Conservation (phyloP, 2,888 invertebrate species). For the Microdon myrmicae region DNA sequence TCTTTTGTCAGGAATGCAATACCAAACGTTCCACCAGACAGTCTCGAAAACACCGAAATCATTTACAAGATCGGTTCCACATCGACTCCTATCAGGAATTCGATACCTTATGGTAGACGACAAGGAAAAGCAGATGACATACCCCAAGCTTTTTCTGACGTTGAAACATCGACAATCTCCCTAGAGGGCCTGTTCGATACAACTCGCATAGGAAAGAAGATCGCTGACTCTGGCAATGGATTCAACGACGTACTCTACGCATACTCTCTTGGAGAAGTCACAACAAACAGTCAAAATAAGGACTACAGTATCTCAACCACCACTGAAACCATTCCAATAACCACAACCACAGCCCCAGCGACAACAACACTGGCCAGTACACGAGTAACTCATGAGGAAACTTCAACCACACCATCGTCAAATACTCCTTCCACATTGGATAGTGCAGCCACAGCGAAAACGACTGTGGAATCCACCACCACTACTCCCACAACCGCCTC, state of each 20-base stretch:
- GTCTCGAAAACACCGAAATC: conserved; percentile 34
- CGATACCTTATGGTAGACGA: conserved; percentile 33
- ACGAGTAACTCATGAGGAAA: too few relatives aligned
- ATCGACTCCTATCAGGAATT: conserved; percentile 39
- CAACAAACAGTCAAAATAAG: conserved; percentile 60
- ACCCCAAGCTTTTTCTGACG: conserved; percentile 63
- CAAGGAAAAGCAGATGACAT: conserved; percentile 56
- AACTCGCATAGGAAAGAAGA: conserved; percentile 63
- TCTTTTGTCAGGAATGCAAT: conserved; percentile 58
- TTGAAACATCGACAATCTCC: conserved; percentile 75
- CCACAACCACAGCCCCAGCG: conserved; percentile 19
- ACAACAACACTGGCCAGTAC: conserved; percentile 34
- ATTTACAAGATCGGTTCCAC: conserved; percentile 32
- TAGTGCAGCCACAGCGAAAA: conserved; percentile 10
- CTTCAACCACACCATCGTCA: neutral
- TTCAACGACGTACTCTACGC: conserved; percentile 66
- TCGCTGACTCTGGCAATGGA: conserved; percentile 36
- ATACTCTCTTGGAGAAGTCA: conserved; percentile 62
- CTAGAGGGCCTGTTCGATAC: conserved; percentile 76
- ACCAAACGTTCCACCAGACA: conserved; percentile 50
- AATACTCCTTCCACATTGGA: conserved; percentile 14
- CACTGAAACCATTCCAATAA: conserved; percentile 37
- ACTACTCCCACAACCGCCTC: neutral
- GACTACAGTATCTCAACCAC: conserved; percentile 44
- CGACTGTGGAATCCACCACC: conserved; percentile 13